Evolutionary conservation across 2,888 invertebrate genomes (phyloP).

Genomic region (Schizotus pectinicornis): DNA sequence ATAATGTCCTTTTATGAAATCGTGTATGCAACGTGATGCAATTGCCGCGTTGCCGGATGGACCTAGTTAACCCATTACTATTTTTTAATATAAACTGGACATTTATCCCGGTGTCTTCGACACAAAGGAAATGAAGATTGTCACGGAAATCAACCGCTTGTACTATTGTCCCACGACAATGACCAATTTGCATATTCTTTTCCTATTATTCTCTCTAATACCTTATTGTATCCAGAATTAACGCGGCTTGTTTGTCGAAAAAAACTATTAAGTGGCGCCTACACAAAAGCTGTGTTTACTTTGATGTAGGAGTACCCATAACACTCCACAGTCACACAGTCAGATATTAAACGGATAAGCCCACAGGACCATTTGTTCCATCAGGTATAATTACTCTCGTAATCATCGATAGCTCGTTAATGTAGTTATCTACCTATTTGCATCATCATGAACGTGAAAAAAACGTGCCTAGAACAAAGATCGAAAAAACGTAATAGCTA

Average conservation of each 20-base stretch:
- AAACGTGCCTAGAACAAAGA: neutral
- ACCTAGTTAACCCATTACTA: neutral
- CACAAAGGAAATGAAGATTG: neutral
- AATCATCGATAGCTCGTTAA: neutral
- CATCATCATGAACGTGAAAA: neutral
- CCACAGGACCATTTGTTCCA: slow-evolving; percentile 2
- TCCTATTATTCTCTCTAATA: slow-evolving; percentile 2
- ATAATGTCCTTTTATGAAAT: slow-evolving; percentile 27
- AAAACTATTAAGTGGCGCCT: slow-evolving; percentile 3
- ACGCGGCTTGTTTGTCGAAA: neutral
- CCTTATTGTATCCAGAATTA: slow-evolving; percentile 1
- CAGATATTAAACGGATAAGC: neutral
- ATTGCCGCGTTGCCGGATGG: neutral
- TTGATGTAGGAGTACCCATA: slow-evolving; percentile 1
- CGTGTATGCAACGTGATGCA: neutral
- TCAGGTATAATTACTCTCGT: slow-evolving; percentile 3
- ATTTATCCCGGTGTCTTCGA: neutral
- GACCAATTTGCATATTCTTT: slow-evolving; percentile 21
- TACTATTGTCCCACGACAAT: slow-evolving; percentile 18
- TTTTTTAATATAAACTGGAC: neutral
- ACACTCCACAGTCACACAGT: slow-evolving; percentile 1
- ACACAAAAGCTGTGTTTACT: slow-evolving; percentile 4
- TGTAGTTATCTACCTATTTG: neutral
- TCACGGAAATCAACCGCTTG: neutral
- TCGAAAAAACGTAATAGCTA: too few relatives aligned